Conservation (phyloP, 2,113 vertebrate species). For the Brachyhypopomus gauderio region DNA sequence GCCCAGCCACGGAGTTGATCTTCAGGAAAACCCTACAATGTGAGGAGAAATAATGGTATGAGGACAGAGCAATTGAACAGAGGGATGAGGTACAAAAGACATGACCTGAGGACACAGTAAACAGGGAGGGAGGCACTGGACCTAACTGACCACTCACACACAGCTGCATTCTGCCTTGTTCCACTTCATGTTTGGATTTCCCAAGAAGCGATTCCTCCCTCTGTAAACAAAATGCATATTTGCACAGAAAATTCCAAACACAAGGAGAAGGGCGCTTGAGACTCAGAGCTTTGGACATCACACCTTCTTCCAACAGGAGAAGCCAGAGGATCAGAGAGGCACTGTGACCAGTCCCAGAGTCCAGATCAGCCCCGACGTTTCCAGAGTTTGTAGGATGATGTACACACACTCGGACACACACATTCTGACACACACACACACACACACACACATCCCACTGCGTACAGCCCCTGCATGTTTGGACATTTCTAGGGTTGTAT, state of each 20-base stretch:
- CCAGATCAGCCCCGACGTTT: slow-evolving; percentile 73
- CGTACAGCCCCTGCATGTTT: slow-evolving; percentile 53
- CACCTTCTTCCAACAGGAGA: slow-evolving; percentile 63
- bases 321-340: slow-evolving; percentile 61
- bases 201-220: slow-evolving; percentile 66
- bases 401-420: slow-evolving; percentile 61
- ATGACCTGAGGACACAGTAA: slow-evolving; percentile 75
- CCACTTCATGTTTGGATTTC: slow-evolving; percentile 80
- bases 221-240: slow-evolving; percentile 79
- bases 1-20: slow-evolving; percentile 43
- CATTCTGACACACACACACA: slow-evolving; percentile 62
- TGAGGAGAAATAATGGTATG: slow-evolving; percentile 58
- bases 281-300: slow-evolving; percentile 72
- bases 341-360: slow-evolving; percentile 56
- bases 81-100: slow-evolving; percentile 61
- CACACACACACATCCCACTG: slow-evolving; percentile 56
- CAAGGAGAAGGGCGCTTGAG: slow-evolving; percentile 69
- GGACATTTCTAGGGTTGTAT: slow-evolving; percentile 75
- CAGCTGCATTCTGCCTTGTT: slow-evolving; percentile 76
- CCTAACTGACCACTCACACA: slow-evolving; percentile 77
- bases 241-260: slow-evolving; percentile 75
- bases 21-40: slow-evolving; percentile 58
- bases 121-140: slow-evolving; percentile 67
- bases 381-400: slow-evolving; percentile 66
- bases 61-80: slow-evolving; percentile 27